Percentiles rank a stretch among this genome's conserved stretches.
Evolutionary conservation across 1,140 invertebrate genomes (phyloP).

Genomic region (Subanguina moxae): DNA sequence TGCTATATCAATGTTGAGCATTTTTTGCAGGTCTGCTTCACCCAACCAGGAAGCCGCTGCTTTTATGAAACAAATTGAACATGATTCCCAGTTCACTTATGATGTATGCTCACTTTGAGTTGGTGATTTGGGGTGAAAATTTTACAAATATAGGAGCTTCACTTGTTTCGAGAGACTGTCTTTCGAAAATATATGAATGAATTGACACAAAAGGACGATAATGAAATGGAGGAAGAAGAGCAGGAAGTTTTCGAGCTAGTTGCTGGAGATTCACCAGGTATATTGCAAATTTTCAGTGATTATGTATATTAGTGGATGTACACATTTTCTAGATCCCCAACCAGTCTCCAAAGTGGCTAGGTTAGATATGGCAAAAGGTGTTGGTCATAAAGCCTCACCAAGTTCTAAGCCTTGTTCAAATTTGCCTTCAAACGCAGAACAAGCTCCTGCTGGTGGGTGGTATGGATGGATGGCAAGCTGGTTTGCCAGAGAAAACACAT

Average conservation of each 20-base stretch:
- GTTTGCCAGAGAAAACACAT: conserved; percentile 21
- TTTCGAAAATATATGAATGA: conserved; percentile 21
- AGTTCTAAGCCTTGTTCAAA: background rate
- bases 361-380: no score
- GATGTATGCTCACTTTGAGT: conserved; percentile 19
- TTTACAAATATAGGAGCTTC: conserved; percentile 38
- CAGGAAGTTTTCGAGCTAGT: background rate
- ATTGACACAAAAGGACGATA: background rate
- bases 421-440: background rate
- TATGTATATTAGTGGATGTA: background rate
- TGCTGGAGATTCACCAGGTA: conserved; percentile 1
- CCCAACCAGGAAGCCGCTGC: conserved; percentile 40
- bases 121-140: background rate
- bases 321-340: conserved; percentile 7
- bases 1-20: background rate
- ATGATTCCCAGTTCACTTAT: conserved; percentile 50
- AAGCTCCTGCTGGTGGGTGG: conserved; percentile 22
- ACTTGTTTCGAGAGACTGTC: conserved; percentile 49
- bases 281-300: background rate
- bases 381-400: no score
- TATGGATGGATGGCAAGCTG: conserved; percentile 52
- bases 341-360: background rate
- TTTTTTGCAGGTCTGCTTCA: background rate
- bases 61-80: conserved; percentile 53
- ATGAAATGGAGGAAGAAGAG: background rate